Base-by-base conservation (phyloP, 2,888 invertebrate species). In the Drosophila limbata region DNA sequence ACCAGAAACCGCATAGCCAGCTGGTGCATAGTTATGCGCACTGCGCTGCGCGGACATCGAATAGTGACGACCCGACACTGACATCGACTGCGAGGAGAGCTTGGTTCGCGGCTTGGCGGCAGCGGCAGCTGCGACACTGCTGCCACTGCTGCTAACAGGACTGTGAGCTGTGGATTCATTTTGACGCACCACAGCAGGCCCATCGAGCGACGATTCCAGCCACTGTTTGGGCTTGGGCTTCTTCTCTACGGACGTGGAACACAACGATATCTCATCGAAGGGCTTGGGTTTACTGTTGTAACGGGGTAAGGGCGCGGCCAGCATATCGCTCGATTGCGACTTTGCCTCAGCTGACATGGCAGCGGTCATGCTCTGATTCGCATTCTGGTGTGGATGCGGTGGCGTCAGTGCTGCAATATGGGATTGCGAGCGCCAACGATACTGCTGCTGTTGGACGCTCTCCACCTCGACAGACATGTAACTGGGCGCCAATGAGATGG, bases 191-290 rank as follows among this genome's bases (percentile, higher is more conserved):
- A 89, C 81, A 2, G 82, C 73, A 0, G 92, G 93, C 0, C 92
- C 91, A 70, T 93, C 93, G 5, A 93, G 70, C 1, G 92, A 92
- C 0, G 93, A 93, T 56, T 93, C 93, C 59, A 92, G 67, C 93
- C 93, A 93, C 66, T 92, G 92, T 69, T 93, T 93, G 10, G 92
- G 83, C 74, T 92, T 92, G 13, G 86, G 78, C 61, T 90, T 89
- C 77, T 92, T 92, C 56, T 91, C 92, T 0, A 88, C 88, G 44
- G 64, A 77, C 4, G 79, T 53, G 11, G 92, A 92, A 9, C 91
- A 90, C 28, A 92, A 74, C 1, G 92, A 92, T n/a, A 92, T 84
- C 65, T 92, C 90, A 64, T 93, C 93, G 25, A 82, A 74, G 1
- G 82, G 86, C 37, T 88, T 90, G 21, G 82, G 68, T 5, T 84